A percentile compares a stretch with the other conserved stretches of the same genome.
phyloP scores from a whole-genome alignment of 2,888 invertebrate species.

The Melipona beecheii region DNA sequence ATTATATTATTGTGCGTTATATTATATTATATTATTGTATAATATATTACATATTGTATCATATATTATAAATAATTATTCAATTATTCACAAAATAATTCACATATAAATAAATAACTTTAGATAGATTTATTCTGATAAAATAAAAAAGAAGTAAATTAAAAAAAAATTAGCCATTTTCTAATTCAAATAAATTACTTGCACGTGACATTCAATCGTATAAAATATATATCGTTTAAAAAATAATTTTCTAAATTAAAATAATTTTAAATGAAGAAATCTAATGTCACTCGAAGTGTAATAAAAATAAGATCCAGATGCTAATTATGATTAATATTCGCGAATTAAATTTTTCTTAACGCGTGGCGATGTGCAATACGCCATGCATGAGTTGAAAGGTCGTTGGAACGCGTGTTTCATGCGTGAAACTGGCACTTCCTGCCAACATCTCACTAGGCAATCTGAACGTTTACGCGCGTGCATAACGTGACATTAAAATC shows the following conservation, averaged over 20 bases:
- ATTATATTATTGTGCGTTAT: too few species aligned
- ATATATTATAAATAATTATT: too few species aligned
- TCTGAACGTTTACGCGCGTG: slow-evolving; percentile 1
- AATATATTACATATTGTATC: too few species aligned
- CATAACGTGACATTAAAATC: slow-evolving; percentile 20
- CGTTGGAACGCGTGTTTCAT: slow-evolving; percentile 3
- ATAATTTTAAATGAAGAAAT: background rate
- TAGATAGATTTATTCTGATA: too few species aligned
- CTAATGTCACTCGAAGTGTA: background rate
- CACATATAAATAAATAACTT: too few species aligned
- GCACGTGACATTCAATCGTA: too few species aligned
- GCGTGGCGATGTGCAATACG: background rate
- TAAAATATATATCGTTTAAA: too few species aligned
- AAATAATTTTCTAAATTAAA: background rate
- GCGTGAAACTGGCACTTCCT: slow-evolving; percentile 8
- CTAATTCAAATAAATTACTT: too few species aligned
- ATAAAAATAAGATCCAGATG: background rate
- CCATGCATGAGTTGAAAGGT: slow-evolving; percentile 9
- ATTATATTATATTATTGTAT: too few species aligned
- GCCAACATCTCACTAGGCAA: slow-evolving; percentile 9
- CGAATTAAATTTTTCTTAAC: background rate
- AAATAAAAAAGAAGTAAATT: too few species aligned
- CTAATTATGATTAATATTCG: background rate
- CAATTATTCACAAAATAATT: too few species aligned
- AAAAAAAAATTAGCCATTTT: too few species aligned